Conservation (phyloP, 2,113 vertebrate genomes). For the Vombatus ursinus region DNA sequence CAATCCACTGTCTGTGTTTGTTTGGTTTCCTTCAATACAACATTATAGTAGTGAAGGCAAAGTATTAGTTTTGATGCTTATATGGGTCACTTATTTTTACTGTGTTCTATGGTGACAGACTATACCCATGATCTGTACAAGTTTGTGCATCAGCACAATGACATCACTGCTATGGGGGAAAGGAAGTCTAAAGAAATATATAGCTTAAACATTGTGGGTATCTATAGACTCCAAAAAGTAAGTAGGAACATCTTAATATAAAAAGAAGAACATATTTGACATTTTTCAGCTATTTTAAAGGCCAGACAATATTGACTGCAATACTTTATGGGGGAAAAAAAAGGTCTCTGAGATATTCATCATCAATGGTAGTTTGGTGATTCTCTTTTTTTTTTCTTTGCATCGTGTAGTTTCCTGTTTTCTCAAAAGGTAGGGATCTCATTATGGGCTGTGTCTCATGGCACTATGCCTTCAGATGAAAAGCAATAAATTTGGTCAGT, state of each 20-base stretch:
- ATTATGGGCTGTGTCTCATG: conserved; percentile 1
- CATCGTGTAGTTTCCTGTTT: conserved; percentile 23
- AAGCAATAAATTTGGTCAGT: background rate
- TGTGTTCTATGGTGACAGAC: background rate
- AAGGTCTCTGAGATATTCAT: background rate
- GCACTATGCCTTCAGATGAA: conserved; percentile 23
- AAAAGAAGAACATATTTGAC: background rate
- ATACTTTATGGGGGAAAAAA: background rate
- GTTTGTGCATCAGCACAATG: background rate
- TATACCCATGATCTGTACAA: background rate
- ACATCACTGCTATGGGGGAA: background rate
- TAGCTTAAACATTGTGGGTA: background rate
- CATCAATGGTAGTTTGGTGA: background rate
- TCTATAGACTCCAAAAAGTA: background rate
- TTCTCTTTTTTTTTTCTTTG: background rate
- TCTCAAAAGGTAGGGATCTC: conserved; percentile 4
- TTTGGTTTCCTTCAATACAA: background rate
- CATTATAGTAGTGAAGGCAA: background rate
- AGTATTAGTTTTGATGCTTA: background rate
- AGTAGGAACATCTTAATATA: background rate
- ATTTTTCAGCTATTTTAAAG: background rate
- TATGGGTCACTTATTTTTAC: background rate
- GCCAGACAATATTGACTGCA: background rate
- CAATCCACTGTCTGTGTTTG: background rate
- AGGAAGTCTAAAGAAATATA: background rate